Base-by-base conservation (phyloP, 2,888 invertebrate genomes). In the Drosophila leonis region DNA sequence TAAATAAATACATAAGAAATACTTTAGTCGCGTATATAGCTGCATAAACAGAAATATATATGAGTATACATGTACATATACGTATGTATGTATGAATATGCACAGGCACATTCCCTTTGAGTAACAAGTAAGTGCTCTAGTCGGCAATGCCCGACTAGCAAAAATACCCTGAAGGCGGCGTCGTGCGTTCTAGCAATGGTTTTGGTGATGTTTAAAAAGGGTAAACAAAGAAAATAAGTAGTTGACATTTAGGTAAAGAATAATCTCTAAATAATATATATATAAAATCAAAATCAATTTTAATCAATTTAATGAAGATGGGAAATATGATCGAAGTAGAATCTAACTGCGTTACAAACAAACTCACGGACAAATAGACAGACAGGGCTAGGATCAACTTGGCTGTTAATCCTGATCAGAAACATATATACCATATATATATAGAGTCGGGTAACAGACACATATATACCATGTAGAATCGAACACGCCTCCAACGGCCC, bases 1-100 rank as follows among this genome's bases (percentile, higher is more conserved):
- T 4, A 18, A 48, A 44, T 46, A 54, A 46, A 72, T 35, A 51
- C n/a, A 57, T 39, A 44, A 18, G 31, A 65, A 52, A 52, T 52
- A 35, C 51, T 35, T 33, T 24, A 15, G 12, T 8, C n/a, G 44
- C 9, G 13, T 24, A 46, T 20, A 20, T 42, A 42, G 12, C 18
- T 12, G 15, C 15, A 37, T 4, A n/a, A 7, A 37, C 15, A 37
- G 4, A 37, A 12, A 41, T 18, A 41, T 41, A 41, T 46, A n/a
- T 27, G 3, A 5, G 9, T 48, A 29, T n/a, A 29, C 1, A 29
- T 10, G 0, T 29, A 48, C 4, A n/a, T 12, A 9, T 9, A 48
- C 35, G 29, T 20, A 15, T 33, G 27, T 6, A 29, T 33, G 8
- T 20, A 15, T 33, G 27, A 3, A 29, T 33, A 9, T 51, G 15